phyloP scores from a whole-genome alignment of 2,888 invertebrate genomes.

The Drosophila falleni region DNA sequence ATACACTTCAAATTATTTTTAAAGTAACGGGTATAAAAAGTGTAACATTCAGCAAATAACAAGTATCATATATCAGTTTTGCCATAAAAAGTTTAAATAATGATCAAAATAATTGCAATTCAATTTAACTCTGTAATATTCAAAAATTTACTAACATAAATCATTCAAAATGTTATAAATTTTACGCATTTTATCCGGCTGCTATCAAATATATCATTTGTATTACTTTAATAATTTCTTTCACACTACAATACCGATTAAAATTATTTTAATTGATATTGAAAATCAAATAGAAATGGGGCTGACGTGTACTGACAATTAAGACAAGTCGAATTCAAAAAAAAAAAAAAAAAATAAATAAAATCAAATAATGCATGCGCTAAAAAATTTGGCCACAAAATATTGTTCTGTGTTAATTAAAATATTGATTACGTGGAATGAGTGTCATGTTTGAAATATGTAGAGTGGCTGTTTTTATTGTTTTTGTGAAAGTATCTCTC shows the following conservation, averaged over 20 bases:
- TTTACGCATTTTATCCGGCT: not conserved
- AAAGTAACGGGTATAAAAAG: too few species aligned
- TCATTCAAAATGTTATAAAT: not conserved
- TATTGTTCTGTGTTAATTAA: not conserved
- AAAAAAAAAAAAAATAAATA: too few species aligned
- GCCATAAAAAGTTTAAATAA: not conserved
- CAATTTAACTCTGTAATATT: not conserved
- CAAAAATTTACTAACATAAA: not conserved
- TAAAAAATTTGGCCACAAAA: not conserved
- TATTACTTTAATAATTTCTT: not conserved
- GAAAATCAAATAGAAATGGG: not conserved
- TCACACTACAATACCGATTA: not conserved
- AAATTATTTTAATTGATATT: not conserved
- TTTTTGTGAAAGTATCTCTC: not conserved
- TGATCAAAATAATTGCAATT: not conserved
- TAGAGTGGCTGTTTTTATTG: constrained; percentile 7
- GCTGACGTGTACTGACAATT: not conserved
- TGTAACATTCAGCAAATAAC: too few species aligned
- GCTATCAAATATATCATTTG: not conserved
- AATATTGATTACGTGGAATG: not conserved
- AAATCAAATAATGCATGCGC: too few species aligned
- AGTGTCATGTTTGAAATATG: not conserved
- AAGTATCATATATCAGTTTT: too few species aligned
- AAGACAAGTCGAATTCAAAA: too few species aligned
- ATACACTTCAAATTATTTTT: too few species aligned